These are phyloP conservation scores for Macropus fuliginosus DNA, from an alignment of 2,797 vertebrate species.

Conservation along the genomic window DNA sequence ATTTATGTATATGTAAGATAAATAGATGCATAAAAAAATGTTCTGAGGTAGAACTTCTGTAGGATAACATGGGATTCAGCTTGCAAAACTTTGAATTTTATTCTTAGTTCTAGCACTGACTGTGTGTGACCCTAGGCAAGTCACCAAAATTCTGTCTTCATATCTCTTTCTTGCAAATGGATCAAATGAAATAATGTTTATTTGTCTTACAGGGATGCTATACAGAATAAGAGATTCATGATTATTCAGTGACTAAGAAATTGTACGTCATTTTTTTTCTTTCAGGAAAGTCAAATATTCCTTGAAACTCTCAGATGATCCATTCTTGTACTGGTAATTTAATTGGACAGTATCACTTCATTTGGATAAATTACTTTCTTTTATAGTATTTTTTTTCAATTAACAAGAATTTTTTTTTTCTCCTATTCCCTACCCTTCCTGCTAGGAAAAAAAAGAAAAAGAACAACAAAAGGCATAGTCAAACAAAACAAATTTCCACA, in stretches of 20 bases:
- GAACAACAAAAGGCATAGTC: neutral
- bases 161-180: slow-evolving; percentile 42
- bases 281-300: neutral
- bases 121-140: slow-evolving; percentile 33
- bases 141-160: slow-evolving; percentile 34
- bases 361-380: slow-evolving; percentile 6
- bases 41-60: neutral
- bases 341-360: neutral
- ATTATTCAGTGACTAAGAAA: slow-evolving; percentile 32
- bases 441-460: neutral
- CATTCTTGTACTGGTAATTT: neutral
- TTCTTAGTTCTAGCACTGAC: slow-evolving; percentile 27
- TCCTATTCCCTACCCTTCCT: neutral
- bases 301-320: slow-evolving; percentile 16
- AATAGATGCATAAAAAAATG: neutral
- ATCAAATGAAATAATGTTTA: slow-evolving; percentile 24
- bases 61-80: neutral
- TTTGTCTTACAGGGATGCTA: slow-evolving; percentile 8
- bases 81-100: slow-evolving; percentile 10
- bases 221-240: neutral
- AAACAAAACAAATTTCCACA: neutral
- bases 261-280: neutral
- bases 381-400: neutral
- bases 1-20: neutral
- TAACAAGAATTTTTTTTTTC: neutral